Evolutionary conservation across 1,140 invertebrate species (phyloP).

Genomic region (Ganaspis sp.): DNA sequence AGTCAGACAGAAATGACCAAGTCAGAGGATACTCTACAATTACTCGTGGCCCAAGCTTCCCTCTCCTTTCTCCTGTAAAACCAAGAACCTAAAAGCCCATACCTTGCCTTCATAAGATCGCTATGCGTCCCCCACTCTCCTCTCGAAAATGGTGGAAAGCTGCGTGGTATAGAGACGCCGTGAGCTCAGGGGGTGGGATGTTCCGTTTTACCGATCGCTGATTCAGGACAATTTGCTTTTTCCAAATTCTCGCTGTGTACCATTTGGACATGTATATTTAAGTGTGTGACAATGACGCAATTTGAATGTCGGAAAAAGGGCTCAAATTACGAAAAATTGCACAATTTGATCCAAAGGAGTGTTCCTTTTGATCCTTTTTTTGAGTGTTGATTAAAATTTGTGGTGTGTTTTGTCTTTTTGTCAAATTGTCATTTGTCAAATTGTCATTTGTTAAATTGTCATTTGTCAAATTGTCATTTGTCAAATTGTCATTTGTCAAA

Average conservation of each 20-base stretch:
- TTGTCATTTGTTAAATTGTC: too few relatives aligned
- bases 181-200: background rate
- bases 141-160: conserved; percentile 21
- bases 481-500: too few relatives aligned
- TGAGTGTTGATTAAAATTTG: too few relatives aligned
- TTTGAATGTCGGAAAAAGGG: too few relatives aligned
- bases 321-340: too few relatives aligned
- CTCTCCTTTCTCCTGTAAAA: conserved; percentile 33
- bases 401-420: too few relatives aligned
- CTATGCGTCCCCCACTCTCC: background rate
- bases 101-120: conserved; percentile 5
- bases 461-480: too few relatives aligned
- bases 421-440: too few relatives aligned
- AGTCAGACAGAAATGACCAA: conserved; percentile 13
- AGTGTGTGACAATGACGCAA: too few relatives aligned
- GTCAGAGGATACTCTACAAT: background rate
- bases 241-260: background rate
- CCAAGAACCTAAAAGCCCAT: background rate
- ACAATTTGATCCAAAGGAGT: too few relatives aligned
- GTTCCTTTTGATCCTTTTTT: too few relatives aligned
- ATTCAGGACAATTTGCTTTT: background rate
- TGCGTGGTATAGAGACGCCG: conserved; percentile 14
- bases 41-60: conserved; percentile 19
- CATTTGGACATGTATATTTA: background rate
- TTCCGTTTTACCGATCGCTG: conserved; percentile 22